Conservation (phyloP, 2,888 invertebrate genomes). For the Eupithecia subumbrata region DNA sequence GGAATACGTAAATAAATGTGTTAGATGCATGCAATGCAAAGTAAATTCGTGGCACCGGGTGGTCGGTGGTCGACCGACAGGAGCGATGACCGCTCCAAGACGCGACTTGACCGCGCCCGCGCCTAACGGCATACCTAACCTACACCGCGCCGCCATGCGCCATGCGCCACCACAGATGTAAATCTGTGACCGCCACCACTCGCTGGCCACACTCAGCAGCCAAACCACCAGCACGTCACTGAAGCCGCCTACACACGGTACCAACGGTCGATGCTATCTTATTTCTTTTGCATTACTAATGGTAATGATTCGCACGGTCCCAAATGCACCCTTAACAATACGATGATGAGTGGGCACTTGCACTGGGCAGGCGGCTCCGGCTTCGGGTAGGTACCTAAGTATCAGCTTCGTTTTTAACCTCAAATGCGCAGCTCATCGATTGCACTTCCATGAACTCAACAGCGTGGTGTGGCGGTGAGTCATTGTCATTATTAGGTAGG, state of each 20-base stretch:
- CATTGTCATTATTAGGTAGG: background rate
- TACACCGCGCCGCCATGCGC: too few species aligned
- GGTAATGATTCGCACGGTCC: too few species aligned
- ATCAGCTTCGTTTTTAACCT: background rate
- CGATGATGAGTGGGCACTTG: background rate
- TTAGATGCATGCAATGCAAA: background rate
- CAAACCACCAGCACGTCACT: too few species aligned
- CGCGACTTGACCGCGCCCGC: background rate
- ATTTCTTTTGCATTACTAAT: too few species aligned
- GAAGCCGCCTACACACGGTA: too few species aligned
- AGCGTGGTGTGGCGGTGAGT: slow-evolving; percentile 16
- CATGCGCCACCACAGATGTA: too few species aligned
- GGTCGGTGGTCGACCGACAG: slow-evolving; percentile 69
- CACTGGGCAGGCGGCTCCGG: background rate
- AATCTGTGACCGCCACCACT: too few species aligned
- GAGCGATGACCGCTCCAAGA: slow-evolving; percentile 70
- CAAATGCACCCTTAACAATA: background rate
- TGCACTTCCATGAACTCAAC: slow-evolving; percentile 51
- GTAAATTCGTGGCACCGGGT: background rate
- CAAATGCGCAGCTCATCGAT: slow-evolving; percentile 35
- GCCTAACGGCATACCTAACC: too few species aligned
- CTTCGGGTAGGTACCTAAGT: background rate
- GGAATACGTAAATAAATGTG: background rate
- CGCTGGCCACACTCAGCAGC: too few species aligned
- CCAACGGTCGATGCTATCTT: too few species aligned